Percentiles rank a stretch among this genome's conserved stretches.
Conservation (phyloP, 2,797 vertebrate genomes). For the Anabas testudineus region DNA sequence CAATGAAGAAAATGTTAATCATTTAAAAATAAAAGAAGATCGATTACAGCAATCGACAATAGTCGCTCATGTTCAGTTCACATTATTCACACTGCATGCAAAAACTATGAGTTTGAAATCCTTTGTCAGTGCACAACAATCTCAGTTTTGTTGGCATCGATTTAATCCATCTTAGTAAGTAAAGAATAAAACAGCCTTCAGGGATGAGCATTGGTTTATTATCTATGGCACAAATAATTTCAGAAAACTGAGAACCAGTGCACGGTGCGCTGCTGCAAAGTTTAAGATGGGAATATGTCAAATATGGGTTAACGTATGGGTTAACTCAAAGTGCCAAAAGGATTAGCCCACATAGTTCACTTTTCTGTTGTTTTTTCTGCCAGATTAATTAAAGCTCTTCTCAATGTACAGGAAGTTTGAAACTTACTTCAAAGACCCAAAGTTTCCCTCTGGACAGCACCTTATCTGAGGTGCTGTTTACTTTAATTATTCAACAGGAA, state of each 20-base stretch:
- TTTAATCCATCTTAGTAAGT: conserved; percentile 29
- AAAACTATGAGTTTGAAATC: conserved; percentile 4
- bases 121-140: conserved; percentile 30
- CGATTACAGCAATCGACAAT: neutral
- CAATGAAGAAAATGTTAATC: conserved; percentile 17
- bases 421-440: conserved; percentile 54
- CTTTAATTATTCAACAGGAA: conserved; percentile 67
- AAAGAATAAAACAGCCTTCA: conserved; percentile 33
- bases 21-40: conserved; percentile 22
- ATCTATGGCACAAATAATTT: conserved; percentile 46
- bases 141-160: conserved; percentile 30
- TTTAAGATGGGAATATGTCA: too few relatives aligned
- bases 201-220: conserved; percentile 39
- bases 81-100: conserved; percentile 3
- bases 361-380: neutral
- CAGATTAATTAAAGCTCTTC: conserved; percentile 48
- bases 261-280: conserved; percentile 25
- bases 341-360: conserved; percentile 20
- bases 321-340: conserved; percentile 12
- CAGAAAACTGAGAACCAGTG: conserved; percentile 30
- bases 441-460: conserved; percentile 52
- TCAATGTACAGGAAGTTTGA: conserved; percentile 37
- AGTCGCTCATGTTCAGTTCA: neutral
- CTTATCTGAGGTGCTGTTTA: conserved; percentile 50
- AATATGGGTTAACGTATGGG: conserved; percentile 19